Percentiles rank a stretch among this genome's conserved stretches.
Conservation (phyloP, 2,113 vertebrate genomes). For the Phainopepla nitens region DNA sequence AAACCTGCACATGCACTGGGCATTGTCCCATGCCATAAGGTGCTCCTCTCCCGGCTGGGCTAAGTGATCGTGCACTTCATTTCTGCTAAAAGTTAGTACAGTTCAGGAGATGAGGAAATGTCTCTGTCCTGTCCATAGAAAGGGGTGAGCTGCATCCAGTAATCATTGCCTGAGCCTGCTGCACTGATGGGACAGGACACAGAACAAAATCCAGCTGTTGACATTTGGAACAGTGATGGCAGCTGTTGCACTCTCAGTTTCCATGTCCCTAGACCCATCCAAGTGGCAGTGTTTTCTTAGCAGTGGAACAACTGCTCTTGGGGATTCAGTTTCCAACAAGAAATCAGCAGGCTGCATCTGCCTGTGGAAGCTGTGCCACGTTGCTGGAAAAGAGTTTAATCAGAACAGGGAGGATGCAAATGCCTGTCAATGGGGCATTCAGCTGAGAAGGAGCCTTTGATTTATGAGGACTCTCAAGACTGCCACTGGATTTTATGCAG, state of each 20-base stretch:
- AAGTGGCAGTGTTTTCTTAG: neutral
- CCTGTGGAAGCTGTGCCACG: neutral
- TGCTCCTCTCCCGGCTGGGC: neutral
- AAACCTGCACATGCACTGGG: neutral
- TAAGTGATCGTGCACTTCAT: rapidly evolving
- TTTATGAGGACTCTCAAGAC: neutral
- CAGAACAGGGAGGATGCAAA: neutral
- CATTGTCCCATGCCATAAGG: rapidly evolving
- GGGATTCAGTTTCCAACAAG: neutral
- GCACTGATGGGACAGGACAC: neutral
- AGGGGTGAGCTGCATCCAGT: neutral
- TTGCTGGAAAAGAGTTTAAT: neutral
- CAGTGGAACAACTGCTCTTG: rapidly evolving
- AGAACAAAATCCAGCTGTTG: neutral
- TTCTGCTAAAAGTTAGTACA: neutral
- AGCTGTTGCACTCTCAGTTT: neutral
- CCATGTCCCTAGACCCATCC: neutral
- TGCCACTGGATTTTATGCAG: neutral
- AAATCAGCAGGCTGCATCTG: neutral
- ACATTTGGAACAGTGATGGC: neutral
- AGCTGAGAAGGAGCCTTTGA: neutral
- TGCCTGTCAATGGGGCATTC: neutral
- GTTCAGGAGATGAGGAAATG: neutral
- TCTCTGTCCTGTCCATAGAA: neutral
- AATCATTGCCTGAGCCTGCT: neutral